Conservation (phyloP, 2,888 invertebrate genomes). For the Platycnemis pennipes region DNA sequence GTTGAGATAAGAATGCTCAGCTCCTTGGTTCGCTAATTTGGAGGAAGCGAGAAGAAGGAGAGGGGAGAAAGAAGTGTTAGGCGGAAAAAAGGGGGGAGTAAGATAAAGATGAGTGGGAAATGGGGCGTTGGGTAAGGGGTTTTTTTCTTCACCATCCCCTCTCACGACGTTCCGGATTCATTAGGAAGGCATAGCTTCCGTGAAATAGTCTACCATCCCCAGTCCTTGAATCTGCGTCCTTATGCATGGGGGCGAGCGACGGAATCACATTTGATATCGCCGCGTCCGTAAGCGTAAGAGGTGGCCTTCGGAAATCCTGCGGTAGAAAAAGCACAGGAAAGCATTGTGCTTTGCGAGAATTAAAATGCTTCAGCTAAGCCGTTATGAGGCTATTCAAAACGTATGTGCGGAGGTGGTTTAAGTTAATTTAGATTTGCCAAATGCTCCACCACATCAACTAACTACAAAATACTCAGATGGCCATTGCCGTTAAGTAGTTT, state of each 20-base stretch:
- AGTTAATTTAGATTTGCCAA: no score
- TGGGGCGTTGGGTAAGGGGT: not conserved
- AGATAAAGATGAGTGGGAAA: not conserved
- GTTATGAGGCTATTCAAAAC: no score
- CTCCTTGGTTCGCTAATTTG: constrained; percentile 51
- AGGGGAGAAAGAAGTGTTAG: not conserved
- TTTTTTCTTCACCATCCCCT: not conserved
- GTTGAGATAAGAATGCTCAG: constrained; percentile 53
- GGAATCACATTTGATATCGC: not conserved
- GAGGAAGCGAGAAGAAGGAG: not conserved
- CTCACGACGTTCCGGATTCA: not conserved
- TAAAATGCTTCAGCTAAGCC: not conserved
- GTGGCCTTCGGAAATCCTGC: not conserved
- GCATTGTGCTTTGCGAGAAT: not conserved
- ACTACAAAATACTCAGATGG: no score
- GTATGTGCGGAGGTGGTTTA: no score
- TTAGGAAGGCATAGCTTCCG: not conserved
- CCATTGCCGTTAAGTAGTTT: no score
- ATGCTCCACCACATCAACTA: no score
- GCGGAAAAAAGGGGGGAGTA: not conserved
- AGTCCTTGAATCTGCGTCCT: not conserved
- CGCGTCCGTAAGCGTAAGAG: not conserved
- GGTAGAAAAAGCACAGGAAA: not conserved
- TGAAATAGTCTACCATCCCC: not conserved
- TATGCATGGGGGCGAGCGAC: not conserved